Conservation (phyloP, 2,888 invertebrate genomes). For the Zootermopsis nevadensis region DNA sequence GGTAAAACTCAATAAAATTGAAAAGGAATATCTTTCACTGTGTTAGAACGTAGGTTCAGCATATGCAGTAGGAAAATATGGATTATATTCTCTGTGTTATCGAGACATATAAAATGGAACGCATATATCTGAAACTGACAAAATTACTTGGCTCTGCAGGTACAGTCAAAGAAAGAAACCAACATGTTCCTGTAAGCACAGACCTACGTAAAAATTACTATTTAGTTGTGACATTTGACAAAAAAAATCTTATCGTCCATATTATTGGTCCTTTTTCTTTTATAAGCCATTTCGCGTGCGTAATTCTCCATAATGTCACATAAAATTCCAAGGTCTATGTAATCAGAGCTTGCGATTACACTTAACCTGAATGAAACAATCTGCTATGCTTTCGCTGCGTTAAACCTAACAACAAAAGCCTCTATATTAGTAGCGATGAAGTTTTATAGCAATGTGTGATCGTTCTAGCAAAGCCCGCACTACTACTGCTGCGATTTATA, state of each 20-base stretch:
- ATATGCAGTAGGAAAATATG: conserved; percentile 16
- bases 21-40: neutral
- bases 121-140: neutral
- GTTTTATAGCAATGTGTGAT: neutral
- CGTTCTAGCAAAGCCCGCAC: neutral
- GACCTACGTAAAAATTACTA: too few species aligned
- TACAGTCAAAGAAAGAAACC: neutral
- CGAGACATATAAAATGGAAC: neutral
- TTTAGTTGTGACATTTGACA: too few species aligned
- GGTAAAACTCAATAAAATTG: conserved; percentile 16
- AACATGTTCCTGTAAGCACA: too few species aligned
- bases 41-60: neutral
- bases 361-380: neutral
- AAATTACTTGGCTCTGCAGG: neutral
- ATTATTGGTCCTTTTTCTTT: too few species aligned
- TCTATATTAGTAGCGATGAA: neutral
- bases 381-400: too few species aligned
- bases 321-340: too few species aligned
- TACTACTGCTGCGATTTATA: neutral
- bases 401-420: too few species aligned
- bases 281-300: too few species aligned
- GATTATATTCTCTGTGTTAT: neutral
- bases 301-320: too few species aligned
- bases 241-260: too few species aligned
- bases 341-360: neutral